Evolutionary conservation across 2,888 invertebrate genomes (phyloP).

Genomic region (Epiblema foenella): DNA sequence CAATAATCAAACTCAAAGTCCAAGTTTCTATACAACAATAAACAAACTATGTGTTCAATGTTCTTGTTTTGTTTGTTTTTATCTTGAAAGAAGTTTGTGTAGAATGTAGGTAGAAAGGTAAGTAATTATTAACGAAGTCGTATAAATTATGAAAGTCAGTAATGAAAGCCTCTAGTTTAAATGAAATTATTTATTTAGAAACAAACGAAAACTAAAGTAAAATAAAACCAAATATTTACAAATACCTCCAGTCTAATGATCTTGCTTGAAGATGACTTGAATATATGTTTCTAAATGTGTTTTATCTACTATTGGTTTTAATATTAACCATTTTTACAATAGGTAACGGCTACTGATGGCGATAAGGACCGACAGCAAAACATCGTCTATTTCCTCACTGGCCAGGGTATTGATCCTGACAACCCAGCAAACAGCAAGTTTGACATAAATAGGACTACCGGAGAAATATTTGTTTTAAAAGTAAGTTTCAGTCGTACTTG

Average conservation of each 20-base stretch:
- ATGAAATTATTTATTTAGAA: too few relatives aligned
- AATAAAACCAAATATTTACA: too few relatives aligned
- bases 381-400: conserved; percentile 97
- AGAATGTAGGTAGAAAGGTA: conserved; percentile 10
- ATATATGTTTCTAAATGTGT: background rate
- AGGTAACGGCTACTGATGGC: conserved; percentile 98
- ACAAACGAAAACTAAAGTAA: too few relatives aligned
- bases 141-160: background rate
- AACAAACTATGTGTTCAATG: conserved; percentile 36
- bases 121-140: conserved; percentile 10
- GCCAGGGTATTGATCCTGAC: conserved; percentile 97
- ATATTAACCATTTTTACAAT: conserved; percentile 49
- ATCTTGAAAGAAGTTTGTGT: conserved; percentile 15
- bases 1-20: conserved; percentile 55
- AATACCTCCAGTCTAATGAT: background rate
- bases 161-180: background rate
- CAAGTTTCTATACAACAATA: conserved; percentile 54
- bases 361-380: conserved; percentile 97
- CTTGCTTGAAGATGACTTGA: background rate
- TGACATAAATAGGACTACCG: conserved; percentile 97
- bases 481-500: conserved; percentile 79
- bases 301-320: background rate
- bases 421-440: conserved; percentile 98
- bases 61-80: conserved; percentile 26
- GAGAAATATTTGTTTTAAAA: conserved; percentile 97